A percentile compares a stretch with the other conserved stretches of the same genome.
phyloP scores from a whole-genome alignment of 1,140 invertebrate species.

The Tribolium castaneum region DNA sequence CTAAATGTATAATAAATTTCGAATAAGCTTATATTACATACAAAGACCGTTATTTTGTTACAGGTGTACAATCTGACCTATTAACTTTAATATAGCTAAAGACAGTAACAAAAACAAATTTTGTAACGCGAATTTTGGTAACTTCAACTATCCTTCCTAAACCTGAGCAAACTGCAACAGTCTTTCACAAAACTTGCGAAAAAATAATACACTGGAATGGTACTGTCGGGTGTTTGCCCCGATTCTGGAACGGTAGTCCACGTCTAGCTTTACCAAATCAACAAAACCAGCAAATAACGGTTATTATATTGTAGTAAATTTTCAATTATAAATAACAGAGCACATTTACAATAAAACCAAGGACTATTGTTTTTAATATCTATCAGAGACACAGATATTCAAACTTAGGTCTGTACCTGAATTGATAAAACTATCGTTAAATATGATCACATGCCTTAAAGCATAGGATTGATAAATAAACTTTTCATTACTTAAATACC shows the following conservation, averaged over 20 bases:
- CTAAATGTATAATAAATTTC: conserved; percentile 41
- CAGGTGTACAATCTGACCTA: conserved; percentile 12
- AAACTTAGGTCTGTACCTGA: conserved; percentile 33
- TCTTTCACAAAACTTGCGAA: background rate
- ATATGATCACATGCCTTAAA: conserved; percentile 37
- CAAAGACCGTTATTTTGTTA: conserved; percentile 38
- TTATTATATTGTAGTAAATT: conserved; percentile 24
- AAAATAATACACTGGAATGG: conserved; percentile 10
- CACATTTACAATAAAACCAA: conserved; percentile 37
- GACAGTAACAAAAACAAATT: conserved; percentile 20
- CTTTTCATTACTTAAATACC: conserved; percentile 35
- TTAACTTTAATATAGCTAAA: conserved; percentile 26
- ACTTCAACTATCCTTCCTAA: conserved; percentile 3
- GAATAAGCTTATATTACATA: conserved; percentile 42
- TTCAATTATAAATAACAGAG: conserved; percentile 29
- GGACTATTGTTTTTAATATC: conserved; percentile 30
- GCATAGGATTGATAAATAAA: conserved; percentile 38
- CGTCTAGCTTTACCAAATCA: conserved; percentile 9
- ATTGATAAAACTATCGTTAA: conserved; percentile 22
- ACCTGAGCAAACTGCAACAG: conserved; percentile 23
- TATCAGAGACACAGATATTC: conserved; percentile 12
- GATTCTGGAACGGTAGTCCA: background rate
- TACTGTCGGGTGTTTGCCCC: background rate
- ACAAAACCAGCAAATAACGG: conserved; percentile 19
- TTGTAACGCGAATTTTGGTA: background rate